Evolutionary conservation across 2,797 vertebrate species (phyloP).

Genomic region (Xiphorhynchus erythropygius): DNA sequence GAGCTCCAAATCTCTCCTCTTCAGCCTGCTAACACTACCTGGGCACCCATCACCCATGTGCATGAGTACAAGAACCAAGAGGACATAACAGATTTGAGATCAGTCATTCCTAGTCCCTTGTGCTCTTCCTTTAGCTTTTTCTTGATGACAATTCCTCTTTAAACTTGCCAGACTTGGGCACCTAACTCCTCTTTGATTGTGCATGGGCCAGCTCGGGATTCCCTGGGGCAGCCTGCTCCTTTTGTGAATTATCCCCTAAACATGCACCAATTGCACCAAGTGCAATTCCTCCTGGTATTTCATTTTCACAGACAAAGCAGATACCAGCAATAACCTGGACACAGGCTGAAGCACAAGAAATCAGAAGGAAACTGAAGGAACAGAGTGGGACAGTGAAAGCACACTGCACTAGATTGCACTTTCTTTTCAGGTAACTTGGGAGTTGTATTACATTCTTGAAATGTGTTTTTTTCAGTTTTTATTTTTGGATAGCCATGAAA

Average conservation of each 20-base stretch:
- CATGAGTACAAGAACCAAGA: background rate
- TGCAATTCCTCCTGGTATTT: constrained; percentile 4
- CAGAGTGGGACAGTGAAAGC: constrained; percentile 26
- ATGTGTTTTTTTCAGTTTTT: background rate
- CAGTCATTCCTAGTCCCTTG: background rate
- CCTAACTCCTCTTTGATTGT: background rate
- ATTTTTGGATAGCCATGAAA: background rate
- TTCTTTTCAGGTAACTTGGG: constrained; percentile 30
- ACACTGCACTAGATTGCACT: constrained; percentile 55
- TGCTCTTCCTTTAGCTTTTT: background rate
- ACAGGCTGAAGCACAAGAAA: constrained; percentile 51
- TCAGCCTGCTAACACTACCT: background rate
- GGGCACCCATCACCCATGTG: background rate
- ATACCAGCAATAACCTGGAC: background rate
- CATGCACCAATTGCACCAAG: background rate
- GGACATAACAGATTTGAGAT: background rate
- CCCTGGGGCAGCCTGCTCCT: background rate
- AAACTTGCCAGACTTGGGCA: background rate
- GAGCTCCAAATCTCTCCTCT: background rate
- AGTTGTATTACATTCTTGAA: background rate
- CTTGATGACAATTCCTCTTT: background rate
- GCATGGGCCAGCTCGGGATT: rapidly evolving
- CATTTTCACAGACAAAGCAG: constrained; percentile 17
- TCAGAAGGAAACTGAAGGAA: background rate
- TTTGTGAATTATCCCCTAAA: background rate